Percentiles rank a stretch among this genome's conserved stretches.
Conservation (phyloP, 2,113 vertebrate species). For the Zapus hudsonius region DNA sequence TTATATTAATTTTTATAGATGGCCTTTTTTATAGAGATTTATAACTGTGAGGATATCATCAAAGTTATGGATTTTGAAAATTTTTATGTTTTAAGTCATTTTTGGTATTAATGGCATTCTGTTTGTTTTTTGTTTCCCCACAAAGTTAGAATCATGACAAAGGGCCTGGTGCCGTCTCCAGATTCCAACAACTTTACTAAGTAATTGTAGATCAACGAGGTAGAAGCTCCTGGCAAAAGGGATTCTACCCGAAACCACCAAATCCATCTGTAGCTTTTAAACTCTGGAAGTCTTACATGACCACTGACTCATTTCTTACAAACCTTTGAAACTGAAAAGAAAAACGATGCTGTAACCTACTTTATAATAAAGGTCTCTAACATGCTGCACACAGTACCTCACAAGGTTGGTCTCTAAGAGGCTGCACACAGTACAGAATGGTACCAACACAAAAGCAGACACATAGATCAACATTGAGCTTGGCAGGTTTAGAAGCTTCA, state of each 20-base stretch:
- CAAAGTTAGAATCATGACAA: background rate
- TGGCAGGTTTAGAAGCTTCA: no score
- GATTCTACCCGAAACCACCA: conserved; percentile 27
- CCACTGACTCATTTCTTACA: background rate
- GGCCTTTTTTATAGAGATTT: background rate
- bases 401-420: no score
- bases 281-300: background rate
- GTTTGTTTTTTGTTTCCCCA: conserved; percentile 19
- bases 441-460: no score
- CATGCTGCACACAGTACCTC: background rate
- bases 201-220: background rate
- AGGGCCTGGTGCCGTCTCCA: background rate
- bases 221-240: background rate
- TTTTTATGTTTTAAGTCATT: background rate
- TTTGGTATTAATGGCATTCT: background rate
- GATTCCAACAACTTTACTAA: background rate
- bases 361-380: background rate
- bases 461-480: no score
- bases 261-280: background rate
- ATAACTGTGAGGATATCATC: background rate
- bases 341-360: background rate
- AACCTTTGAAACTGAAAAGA: background rate
- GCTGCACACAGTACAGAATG: no score
- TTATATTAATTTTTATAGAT: background rate
- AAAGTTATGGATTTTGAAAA: background rate